Evolutionary conservation across 2,113 vertebrate species (phyloP), one percentile per base, ranked within the genome.

Genomic region (Oenanthe melanoleuca): DNA sequence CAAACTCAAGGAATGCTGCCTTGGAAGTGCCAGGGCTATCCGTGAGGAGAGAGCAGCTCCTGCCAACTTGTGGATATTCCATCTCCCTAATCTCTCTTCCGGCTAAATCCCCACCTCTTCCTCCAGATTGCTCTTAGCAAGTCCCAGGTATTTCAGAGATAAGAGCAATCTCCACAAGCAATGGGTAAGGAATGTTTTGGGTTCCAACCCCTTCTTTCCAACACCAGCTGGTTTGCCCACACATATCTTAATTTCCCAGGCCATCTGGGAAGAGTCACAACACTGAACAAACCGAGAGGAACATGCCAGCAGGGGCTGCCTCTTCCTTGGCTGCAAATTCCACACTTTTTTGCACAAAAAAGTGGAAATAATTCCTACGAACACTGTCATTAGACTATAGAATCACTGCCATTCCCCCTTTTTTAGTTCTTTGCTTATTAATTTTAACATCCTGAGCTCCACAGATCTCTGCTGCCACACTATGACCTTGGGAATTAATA

Each of bases 241-340:
- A 17, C 1, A 2, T 1, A 37, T 25, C 42, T 57, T 59, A 23
- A 2, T 4, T 37, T 21, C 63, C 57, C 44, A 33, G 40, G n/a
- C 71, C 64, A 22, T 5, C 31, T 49, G 65, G 61, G 33, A 61
- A 49, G 52, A 16, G 9, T 28, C 52, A 20, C 33, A 44, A 19
- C 10, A 14, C 37, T 0, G 3, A 47, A 25, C 6, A 34, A 25
- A 29, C 28, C 0, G 0, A 52, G 23, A 73, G 65, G 22, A 61
- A 61, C 25, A 6, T 0, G 33, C 26, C 14, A 33, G 57, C 34
- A 71, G n/a, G 52, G 66, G 8, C 29, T 42, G 12, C 20, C 34
- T 44, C 31, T 7, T 49, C 37, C 60, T 33, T 4, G 52, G 37
- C 55, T 45, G 20, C 57, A 29, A 29, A 33, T 61, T 22, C 72